Evolutionary conservation across 2,113 vertebrate genomes (phyloP), one percentile per base, ranked within the genome.

Genomic region (Choloepus hoffmanni): DNA sequence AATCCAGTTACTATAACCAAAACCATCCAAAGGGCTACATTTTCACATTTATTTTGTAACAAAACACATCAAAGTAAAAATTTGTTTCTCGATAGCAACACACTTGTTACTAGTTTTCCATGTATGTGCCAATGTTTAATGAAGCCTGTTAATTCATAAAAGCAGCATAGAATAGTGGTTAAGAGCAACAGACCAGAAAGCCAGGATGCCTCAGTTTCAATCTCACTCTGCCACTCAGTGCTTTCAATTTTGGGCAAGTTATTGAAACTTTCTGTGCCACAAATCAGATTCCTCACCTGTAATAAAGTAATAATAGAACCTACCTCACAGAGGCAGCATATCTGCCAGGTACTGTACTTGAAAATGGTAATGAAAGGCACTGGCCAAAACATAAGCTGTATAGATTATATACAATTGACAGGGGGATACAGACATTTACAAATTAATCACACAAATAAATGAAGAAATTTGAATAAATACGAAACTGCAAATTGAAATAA

Each of bases 11-110:
- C 11, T 9, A 50, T 50, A 50, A 50, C 48, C 48, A 50, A 50
- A 50, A 50, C 11, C 7, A 50, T 11, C 11, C 7, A 85, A 58
- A 89, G 9, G 65, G 50, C 45, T 79, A 50, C 67, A 36, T 62
- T 85, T 95, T 68, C 53, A 92, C 73, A 90, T 85, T 89, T 89
- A 94, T 72, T 83, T 84, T 85, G 77, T 94, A 83, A 88, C 36
- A 70, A 67, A 91, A 79, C 19, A 85, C 60, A 60, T 9, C 15
- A 81, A 81, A 81, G 3, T 74, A 74, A 92, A 43, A 40, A 36
- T 55, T 60, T 76, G 23, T 60, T 89, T 43, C 50, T 73, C 11
- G 33, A 68, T 58, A 89, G 16, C 36, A 33, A 76, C 21, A 78
- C 33, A 84, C 21, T 55, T 55, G 36, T 76, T 89, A 30, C 13